A percentile compares a stretch with the other conserved stretches of the same genome.
These are phyloP conservation scores for Atethmia centrago DNA, from an alignment of 2,888 invertebrate genomes.

Conservation along the genomic window DNA sequence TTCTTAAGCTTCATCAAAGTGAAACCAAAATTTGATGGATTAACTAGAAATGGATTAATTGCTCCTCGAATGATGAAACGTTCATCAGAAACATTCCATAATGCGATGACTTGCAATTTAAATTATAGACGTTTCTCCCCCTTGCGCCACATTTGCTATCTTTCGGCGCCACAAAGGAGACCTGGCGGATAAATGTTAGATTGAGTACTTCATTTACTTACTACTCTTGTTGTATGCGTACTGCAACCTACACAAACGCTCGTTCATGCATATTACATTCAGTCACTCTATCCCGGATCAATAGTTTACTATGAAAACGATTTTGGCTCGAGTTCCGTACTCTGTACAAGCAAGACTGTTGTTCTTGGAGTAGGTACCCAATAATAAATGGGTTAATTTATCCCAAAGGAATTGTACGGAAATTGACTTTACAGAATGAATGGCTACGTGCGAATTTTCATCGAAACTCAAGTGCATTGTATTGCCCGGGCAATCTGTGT, in stretches of 20 bases:
- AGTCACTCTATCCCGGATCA: conserved; percentile 47
- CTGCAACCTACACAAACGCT: conserved; percentile 33
- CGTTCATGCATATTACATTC: conserved; percentile 52
- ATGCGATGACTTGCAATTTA: not conserved
- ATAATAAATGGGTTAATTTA: conserved; percentile 46
- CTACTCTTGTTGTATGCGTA: conserved; percentile 4
- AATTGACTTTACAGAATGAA: conserved; percentile 36
- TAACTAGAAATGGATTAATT: not conserved
- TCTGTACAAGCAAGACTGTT: conserved; percentile 19
- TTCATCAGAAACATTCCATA: not conserved
- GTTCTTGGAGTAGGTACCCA: conserved; percentile 14
- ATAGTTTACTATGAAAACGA: conserved; percentile 45
- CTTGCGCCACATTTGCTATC: not conserved
- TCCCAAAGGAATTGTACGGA: conserved; percentile 30
- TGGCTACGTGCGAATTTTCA: conserved; percentile 13
- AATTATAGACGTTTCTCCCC: not conserved
- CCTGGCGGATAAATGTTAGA: not conserved
- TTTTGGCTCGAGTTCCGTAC: conserved; percentile 40
- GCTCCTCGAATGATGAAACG: not conserved
- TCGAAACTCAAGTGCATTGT: conserved; percentile 30
- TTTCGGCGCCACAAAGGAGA: not conserved
- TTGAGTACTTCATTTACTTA: conserved; percentile 12
- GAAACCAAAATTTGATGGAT: not conserved
- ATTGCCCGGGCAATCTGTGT: conserved; percentile 38
- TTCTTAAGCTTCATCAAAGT: not conserved